Conservation (phyloP, 2,113 vertebrate species). For the Lasiurus cinereus region DNA sequence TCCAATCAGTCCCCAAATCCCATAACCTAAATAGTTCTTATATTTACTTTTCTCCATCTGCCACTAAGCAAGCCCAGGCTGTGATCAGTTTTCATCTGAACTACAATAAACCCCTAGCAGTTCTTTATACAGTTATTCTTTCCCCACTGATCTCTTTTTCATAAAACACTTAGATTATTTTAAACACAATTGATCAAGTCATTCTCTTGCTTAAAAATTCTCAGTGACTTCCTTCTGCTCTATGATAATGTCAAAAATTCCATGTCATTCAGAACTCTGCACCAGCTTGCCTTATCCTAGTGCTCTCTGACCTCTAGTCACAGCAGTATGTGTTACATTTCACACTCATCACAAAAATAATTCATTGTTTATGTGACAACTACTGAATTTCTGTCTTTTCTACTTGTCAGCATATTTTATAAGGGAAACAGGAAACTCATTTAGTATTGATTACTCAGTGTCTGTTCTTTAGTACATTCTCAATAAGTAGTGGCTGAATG, state of each 20-base stretch:
- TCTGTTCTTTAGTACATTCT: background rate
- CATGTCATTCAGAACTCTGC: background rate
- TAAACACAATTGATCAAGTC: background rate
- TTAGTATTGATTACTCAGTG: background rate
- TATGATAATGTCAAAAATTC: background rate
- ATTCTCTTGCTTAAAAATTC: background rate
- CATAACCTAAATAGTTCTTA: background rate
- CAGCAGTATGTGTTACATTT: background rate
- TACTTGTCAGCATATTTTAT: background rate
- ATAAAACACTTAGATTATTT: background rate
- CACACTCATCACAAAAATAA: background rate
- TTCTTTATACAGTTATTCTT: background rate
- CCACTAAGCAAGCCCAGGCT: background rate
- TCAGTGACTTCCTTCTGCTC: background rate
- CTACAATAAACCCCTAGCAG: background rate
- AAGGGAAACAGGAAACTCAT: background rate
- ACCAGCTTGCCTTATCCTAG: background rate
- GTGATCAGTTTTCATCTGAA: background rate
- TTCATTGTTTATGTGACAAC: background rate
- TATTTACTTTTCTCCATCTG: background rate
- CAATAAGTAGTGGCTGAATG: background rate
- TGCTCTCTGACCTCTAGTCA: background rate
- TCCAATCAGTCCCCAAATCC: background rate
- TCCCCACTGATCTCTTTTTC: background rate
- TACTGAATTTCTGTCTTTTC: background rate